Percentiles rank a stretch among this genome's conserved stretches.
Conservation (phyloP, 37 sponge, comb jelly and placozoan genomes). For the Agelas oroides region DNA sequence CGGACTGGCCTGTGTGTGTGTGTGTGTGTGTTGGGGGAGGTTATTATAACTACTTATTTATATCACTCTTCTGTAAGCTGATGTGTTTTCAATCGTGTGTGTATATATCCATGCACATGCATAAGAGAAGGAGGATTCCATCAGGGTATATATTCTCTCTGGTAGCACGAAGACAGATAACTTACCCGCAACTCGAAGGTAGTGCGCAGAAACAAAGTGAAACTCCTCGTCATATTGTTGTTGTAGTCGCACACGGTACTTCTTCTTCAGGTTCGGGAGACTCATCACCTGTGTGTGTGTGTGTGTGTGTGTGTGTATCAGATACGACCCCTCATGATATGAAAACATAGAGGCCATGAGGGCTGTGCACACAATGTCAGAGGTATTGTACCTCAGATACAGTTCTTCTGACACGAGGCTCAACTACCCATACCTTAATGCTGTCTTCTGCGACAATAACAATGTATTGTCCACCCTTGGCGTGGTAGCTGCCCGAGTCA, state of each 20-base stretch:
- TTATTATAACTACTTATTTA: no score
- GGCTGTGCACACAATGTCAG: neutral
- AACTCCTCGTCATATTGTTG: conserved; percentile 67
- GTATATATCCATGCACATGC: neutral
- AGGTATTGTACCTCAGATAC: neutral
- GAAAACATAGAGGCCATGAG: neutral
- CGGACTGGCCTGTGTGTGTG: conserved; percentile 43
- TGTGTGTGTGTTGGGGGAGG: neutral
- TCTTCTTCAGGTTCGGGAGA: conserved; percentile 66
- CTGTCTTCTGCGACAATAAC: conserved; percentile 76
- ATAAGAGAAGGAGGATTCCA: no score
- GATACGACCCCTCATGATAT: neutral
- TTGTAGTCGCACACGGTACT: conserved; percentile 61
- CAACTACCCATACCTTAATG: conserved; percentile 44
- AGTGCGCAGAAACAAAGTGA: conserved; percentile 78
- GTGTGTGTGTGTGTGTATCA: neutral
- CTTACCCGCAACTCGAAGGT: conserved; percentile 60
- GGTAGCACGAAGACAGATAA: no score
- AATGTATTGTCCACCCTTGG: conserved; percentile 65
- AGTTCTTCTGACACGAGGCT: neutral
- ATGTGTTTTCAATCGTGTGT: no score
- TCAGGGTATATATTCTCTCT: no score
- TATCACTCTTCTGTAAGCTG: no score
- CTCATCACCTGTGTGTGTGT: conserved; percentile 20
- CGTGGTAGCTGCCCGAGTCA: conserved; percentile 52